A percentile compares a stretch with the other conserved stretches of the same genome.
Evolutionary conservation across 2,797 vertebrate species (phyloP).

Genomic region (Pterois miles): DNA sequence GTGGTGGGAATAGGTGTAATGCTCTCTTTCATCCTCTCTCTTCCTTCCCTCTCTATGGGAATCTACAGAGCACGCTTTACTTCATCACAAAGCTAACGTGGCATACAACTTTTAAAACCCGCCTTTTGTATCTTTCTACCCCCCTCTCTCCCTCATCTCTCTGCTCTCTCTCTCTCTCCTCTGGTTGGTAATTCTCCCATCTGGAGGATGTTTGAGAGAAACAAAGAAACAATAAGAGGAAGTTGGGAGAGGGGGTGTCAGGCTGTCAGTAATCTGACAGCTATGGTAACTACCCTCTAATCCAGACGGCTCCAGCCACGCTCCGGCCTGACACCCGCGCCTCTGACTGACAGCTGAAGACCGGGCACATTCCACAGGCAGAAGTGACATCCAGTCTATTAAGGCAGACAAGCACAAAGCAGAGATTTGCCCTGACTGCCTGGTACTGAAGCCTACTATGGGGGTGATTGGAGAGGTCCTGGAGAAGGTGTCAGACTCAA

Average conservation of each 20-base stretch:
- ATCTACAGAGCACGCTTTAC: conserved; percentile 73
- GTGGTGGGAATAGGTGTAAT: conserved; percentile 81
- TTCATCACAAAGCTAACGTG: conserved; percentile 85
- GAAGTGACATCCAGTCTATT: conserved; percentile 99
- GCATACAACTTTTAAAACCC: conserved; percentile 83
- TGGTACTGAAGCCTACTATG: conserved; percentile 96
- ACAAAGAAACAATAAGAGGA: conserved; percentile 97
- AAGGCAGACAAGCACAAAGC: conserved; percentile 99
- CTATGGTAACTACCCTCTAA: conserved; percentile 99
- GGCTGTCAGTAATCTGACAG: conserved; percentile 99
- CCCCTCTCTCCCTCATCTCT: conserved; percentile 20
- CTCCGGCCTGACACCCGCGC: conserved; percentile 95
- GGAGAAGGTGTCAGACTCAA: conserved; percentile 96
- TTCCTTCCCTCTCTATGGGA: conserved; percentile 69
- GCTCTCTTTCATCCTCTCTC: conserved; percentile 66
- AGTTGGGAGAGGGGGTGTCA: conserved; percentile 98
- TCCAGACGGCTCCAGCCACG: conserved; percentile 98
- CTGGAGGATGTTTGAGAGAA: conserved; percentile 88
- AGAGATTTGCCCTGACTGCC: conserved; percentile 98
- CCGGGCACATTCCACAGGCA: conserved; percentile 96
- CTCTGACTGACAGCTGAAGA: conserved; percentile 99
- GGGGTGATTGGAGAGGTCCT: conserved; percentile 99
- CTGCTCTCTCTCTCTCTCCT: conserved; percentile 54
- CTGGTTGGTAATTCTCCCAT: conserved; percentile 85
- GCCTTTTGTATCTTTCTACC: conserved; percentile 63